phyloP scores from a whole-genome alignment of 2,797 vertebrate species.

The Podarcis siculus region DNA sequence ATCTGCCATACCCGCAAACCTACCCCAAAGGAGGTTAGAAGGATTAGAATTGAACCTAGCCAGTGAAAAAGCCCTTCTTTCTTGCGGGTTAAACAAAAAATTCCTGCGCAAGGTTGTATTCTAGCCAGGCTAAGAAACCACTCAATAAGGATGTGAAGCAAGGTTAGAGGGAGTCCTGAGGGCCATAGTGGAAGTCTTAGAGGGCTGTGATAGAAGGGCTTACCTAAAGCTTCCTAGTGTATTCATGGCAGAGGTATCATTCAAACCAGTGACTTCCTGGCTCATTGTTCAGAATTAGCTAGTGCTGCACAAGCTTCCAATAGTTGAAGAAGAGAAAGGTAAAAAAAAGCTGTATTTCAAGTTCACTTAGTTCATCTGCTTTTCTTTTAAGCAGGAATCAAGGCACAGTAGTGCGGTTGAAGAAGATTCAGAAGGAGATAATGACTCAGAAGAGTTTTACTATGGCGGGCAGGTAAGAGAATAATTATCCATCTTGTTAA shows the following conservation, averaged over 20 bases:
- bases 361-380: conserved; percentile 17
- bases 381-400: conserved; percentile 75
- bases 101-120: too few species aligned
- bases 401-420: conserved; percentile 84
- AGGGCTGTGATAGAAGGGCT: neutral
- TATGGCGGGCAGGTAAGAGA: conserved; percentile 88
- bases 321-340: neutral
- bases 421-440: conserved; percentile 92
- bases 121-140: too few species aligned
- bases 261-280: neutral
- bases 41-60: too few species aligned
- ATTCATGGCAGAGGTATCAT: neutral
- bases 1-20: too few species aligned
- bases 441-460: conserved; percentile 92
- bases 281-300: neutral
- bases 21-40: too few species aligned
- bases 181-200: too few species aligned
- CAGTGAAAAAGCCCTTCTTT: too few species aligned
- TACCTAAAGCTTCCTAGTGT: neutral
- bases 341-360: neutral
- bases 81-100: too few species aligned
- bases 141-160: too few species aligned
- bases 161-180: too few species aligned
- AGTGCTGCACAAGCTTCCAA: neutral
- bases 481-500: neutral